These are phyloP conservation scores for Chrysocyon brachyurus DNA, from an alignment of 2,797 vertebrate species.

Conservation along the genomic window DNA sequence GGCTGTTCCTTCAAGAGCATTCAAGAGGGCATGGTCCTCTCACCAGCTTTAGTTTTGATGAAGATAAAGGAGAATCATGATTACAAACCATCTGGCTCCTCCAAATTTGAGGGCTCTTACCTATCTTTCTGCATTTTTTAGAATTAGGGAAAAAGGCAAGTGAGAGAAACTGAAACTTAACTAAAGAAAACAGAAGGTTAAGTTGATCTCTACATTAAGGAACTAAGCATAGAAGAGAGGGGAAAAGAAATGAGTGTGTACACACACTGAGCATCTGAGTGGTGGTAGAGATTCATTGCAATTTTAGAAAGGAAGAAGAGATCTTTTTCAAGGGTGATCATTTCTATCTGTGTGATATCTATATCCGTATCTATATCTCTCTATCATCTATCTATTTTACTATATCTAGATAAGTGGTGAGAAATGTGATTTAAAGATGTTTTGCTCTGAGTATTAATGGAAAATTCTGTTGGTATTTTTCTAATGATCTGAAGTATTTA, in stretches of 20 bases:
- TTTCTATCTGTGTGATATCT: not conserved
- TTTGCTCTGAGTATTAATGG: not conserved
- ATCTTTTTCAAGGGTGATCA: accelerated
- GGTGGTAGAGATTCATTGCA: not conserved
- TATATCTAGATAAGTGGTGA: not conserved
- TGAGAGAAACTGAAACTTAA: not conserved
- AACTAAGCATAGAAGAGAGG: not conserved
- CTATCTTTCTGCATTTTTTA: not conserved
- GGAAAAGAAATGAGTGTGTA: not conserved
- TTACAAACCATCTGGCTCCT: not conserved
- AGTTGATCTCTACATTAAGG: not conserved
- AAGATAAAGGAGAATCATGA: not conserved
- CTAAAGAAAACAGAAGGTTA: not conserved
- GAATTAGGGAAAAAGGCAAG: not conserved
- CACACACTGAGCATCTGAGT: too few species aligned
- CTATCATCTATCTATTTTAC: not conserved
- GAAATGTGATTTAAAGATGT: conserved; percentile 4
- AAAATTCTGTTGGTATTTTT: not conserved
- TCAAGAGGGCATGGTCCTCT: accelerated
- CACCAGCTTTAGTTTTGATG: not conserved
- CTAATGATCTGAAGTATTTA: not conserved
- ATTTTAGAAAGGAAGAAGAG: not conserved
- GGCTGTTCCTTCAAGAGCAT: not conserved
- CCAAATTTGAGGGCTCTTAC: not conserved
- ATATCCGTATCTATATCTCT: not conserved